Evolutionary conservation across 2,113 vertebrate species (phyloP).

Genomic region (Ptilonorhynchus violaceus): DNA sequence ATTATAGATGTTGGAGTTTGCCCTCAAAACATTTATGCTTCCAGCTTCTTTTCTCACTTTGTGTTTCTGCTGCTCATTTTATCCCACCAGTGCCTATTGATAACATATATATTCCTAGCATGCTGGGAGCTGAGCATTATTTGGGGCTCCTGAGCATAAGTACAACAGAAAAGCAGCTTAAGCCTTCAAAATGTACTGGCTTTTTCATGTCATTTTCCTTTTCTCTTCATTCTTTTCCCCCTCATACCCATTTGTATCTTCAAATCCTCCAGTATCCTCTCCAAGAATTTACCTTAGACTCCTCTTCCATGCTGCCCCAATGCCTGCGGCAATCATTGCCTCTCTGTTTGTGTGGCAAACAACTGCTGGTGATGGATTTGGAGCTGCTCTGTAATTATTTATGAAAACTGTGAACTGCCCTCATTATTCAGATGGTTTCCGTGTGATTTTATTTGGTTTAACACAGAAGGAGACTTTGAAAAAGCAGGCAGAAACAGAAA

Average conservation of each 20-base stretch:
- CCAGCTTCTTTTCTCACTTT: neutral
- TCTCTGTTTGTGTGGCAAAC: neutral
- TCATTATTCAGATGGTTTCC: slow-evolving; percentile 47
- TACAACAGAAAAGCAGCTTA: neutral
- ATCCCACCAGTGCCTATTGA: neutral
- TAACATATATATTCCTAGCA: neutral
- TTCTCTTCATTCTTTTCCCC: neutral
- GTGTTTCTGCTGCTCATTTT: neutral
- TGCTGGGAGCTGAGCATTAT: neutral
- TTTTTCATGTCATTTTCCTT: neutral
- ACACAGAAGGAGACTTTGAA: neutral
- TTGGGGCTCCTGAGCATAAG: neutral
- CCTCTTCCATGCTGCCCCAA: neutral
- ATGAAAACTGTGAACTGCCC: slow-evolving; percentile 39
- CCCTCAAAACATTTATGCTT: neutral
- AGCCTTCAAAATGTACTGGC: neutral
- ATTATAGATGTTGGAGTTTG: neutral
- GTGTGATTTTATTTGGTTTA: slow-evolving; percentile 36
- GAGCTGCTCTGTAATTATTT: slow-evolving; percentile 56
- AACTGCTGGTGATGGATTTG: slow-evolving; percentile 11
- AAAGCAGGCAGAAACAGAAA: neutral
- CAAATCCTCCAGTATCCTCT: neutral
- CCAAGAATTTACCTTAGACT: neutral
- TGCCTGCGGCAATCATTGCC: neutral
- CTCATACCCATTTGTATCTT: neutral